Evolutionary conservation across 2,797 vertebrate genomes (phyloP).

Genomic region (Lophius americanus): DNA sequence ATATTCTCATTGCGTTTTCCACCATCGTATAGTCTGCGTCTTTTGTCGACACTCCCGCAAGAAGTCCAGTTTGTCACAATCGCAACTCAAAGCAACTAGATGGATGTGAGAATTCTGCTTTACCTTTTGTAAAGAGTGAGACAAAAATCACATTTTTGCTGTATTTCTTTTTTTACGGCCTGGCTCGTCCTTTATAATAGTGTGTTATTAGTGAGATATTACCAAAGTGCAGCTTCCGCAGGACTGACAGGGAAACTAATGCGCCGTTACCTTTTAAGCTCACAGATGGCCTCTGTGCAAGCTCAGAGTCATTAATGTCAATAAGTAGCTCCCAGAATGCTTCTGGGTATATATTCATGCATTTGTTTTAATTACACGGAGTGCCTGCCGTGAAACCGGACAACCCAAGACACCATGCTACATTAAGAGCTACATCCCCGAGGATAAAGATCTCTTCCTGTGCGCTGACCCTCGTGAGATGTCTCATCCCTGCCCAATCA

Average conservation of each 20-base stretch:
- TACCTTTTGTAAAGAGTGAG: neutral
- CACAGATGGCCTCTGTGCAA: slow-evolving; percentile 28
- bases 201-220: neutral
- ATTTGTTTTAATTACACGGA: slow-evolving; percentile 41
- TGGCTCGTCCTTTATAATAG: neutral
- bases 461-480: slow-evolving; percentile 49
- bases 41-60: no score
- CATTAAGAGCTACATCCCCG: slow-evolving; percentile 54
- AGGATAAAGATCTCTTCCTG: slow-evolving; percentile 66
- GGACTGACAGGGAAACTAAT: neutral
- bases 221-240: neutral
- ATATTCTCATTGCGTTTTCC: no score
- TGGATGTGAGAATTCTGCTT: no score
- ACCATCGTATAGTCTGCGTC: no score
- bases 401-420: slow-evolving; percentile 49
- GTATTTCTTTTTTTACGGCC: neutral
- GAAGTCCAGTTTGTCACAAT: neutral
- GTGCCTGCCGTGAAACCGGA: slow-evolving; percentile 25
- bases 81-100: no score
- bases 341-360: slow-evolving; percentile 36
- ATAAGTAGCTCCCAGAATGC: slow-evolving; percentile 32
- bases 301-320: slow-evolving; percentile 34
- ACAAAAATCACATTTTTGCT: neutral
- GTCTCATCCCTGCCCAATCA: slow-evolving; percentile 45
- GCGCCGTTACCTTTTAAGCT: slow-evolving; percentile 5